Percentiles rank a stretch among this genome's conserved stretches.
Evolutionary conservation across 2,888 invertebrate genomes (phyloP).

Genomic region (Patella depressa): DNA sequence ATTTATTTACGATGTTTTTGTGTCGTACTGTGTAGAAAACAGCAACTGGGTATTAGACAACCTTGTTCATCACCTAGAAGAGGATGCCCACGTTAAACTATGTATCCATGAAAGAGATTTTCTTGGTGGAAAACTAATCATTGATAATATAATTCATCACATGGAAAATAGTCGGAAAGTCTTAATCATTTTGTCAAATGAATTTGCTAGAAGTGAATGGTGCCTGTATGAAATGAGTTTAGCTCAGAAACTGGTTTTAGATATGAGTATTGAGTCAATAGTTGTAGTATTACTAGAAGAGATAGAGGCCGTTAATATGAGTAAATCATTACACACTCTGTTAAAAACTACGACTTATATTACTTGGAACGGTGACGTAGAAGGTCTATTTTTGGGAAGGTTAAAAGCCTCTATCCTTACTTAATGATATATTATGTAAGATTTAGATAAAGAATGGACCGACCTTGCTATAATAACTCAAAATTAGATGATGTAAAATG

Average conservation of each 20-base stretch:
- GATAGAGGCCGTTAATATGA: conserved; percentile 76
- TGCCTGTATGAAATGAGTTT: conserved; percentile 82
- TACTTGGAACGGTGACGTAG: no score
- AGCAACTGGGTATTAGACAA: conserved; percentile 78
- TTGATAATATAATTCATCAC: conserved; percentile 81
- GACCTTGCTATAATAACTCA: no score
- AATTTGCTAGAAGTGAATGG: conserved; percentile 80
- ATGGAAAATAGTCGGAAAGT: conserved; percentile 80
- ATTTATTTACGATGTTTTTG: conserved; percentile 78
- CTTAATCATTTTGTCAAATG: conserved; percentile 78
- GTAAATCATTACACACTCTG: conserved; percentile 74
- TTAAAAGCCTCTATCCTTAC: no score
- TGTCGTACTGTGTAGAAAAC: conserved; percentile 80
- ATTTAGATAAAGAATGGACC: no score
- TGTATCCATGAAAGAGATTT: conserved; percentile 83
- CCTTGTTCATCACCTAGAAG: conserved; percentile 78
- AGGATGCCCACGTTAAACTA: conserved; percentile 69
- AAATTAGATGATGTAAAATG: no score
- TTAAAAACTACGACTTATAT: no score
- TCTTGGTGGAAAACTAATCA: conserved; percentile 79
- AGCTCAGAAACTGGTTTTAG: conserved; percentile 75
- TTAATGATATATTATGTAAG: no score
- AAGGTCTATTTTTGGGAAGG: no score
- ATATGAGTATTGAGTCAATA: conserved; percentile 76
- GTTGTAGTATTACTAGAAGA: conserved; percentile 79